Base-by-base conservation (phyloP, 2,113 vertebrate species). In the Oryzias javanicus region DNA sequence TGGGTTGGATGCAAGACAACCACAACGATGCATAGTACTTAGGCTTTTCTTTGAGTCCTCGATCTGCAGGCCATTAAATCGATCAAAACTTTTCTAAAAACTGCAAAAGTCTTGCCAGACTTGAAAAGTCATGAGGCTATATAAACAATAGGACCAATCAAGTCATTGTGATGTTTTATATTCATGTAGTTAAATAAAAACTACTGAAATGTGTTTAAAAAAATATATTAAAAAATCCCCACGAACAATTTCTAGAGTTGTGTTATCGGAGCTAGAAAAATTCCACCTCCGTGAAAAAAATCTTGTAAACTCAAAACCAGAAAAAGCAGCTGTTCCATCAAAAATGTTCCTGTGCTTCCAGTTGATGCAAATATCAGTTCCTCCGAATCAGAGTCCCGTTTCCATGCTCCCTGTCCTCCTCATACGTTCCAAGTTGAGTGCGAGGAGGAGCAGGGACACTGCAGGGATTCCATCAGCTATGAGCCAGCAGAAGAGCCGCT, bases 1-100 rank as follows among this genome's bases (percentile, higher is more conserved):
- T 8, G 60, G 67, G 76, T 69, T 17, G 47, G 60, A 35, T 60
- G 58, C 45, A 53, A 74, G 56, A 71, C 61, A 60, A 74, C 29
- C 45, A 67, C 55, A 70, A 78, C 51, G 57, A 72, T 90, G 88
- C 89, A 91, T 91, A 90, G 84, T 88, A 84, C 67, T 68, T 53
- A 51, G 14, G 45, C 46, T 66, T 73, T 70, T 56, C 18, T 49
- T 75, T 19, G 17, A 60, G 62, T 42, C 10, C 24, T 48, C 50
- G 60, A 80, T 72, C 63, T 73, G 63, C 44, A 57, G 59, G 59
- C 53, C 64, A 57, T 46, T 49, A 59, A 54, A 74, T 58, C 29
- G 42, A 67, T 64, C 46, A 72, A 68, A 60, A 71, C 51, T 72
- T 72, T 24, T 47, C 20, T 7, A 60, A 64, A 76, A 58, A 35